Base-by-base conservation (phyloP, 2,888 invertebrate genomes). In the Drosophila setosimentum region DNA sequence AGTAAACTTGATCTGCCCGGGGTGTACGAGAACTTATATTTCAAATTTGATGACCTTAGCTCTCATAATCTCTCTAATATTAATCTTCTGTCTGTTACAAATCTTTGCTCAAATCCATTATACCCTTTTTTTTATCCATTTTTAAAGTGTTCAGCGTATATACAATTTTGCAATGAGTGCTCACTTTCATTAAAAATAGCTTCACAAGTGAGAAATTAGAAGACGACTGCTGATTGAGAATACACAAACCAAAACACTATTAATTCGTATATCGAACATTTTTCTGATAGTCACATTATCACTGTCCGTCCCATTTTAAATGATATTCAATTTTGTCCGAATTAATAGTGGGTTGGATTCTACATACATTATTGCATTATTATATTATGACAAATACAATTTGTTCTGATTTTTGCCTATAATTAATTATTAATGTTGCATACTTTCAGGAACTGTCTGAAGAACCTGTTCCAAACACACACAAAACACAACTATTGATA, bases 371-470 rank as follows among this genome's bases (percentile, higher is more conserved):
- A 10, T 0, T 16, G 18, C 27, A 18, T 49, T n/a, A 35, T 6
- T 35, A 18, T 10, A 29, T 35, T 35, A 18, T 35, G 16, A 29
- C n/a, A n/a, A 8, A n/a, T 11, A 21, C 1, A 55, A 27, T 29
- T 16, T 58, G 10, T 24, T 45, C 13, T 1, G 7, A 4, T 7
- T 21, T 21, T 45, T 45, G 3, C 7, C 7, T 3, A 7, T 21
- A 21, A 1, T n/a, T n/a, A n/a, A 21, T 13, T 0, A 7, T 45
- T 24, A 16, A 16, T 51, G 33, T 75, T 48, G 75, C 77, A 75
- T 76, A 76, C 77, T 76, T 75, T 76, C n/a, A 54, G 75, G 75
- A 30, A 32, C 42, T 27, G 18, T 0, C 5, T 10, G 3, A n/a
- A 37, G 37, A 53, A 3, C 13, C 7, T 2, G 45, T 4, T 45